These are phyloP conservation scores for Sebastes kiyomatsui DNA, from an alignment of 2,797 vertebrate species.

Conservation along the genomic window DNA sequence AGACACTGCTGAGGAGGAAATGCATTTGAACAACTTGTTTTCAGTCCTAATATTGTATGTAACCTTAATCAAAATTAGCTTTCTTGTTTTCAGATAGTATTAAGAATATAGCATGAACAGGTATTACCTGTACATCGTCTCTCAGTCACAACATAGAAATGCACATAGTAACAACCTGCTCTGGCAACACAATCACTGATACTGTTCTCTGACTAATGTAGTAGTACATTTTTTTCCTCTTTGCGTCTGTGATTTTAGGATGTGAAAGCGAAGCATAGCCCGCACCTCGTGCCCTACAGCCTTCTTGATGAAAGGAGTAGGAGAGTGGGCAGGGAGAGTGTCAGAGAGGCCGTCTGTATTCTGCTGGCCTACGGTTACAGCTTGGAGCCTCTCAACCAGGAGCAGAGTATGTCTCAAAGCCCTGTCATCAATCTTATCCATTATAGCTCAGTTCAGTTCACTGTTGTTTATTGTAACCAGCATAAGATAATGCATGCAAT, in stretches of 20 bases:
- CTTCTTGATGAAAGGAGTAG: conserved; percentile 90
- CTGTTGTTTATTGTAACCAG: not conserved
- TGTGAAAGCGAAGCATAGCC: conserved; percentile 90
- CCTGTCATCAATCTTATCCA: not conserved
- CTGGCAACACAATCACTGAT: not conserved
- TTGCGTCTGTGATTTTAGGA: conserved; percentile 80
- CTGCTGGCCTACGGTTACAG: conserved; percentile 91
- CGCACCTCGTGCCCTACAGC: conserved; percentile 90
- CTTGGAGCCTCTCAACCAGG: conserved; percentile 89
- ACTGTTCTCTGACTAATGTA: not conserved
- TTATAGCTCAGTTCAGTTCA: not conserved
- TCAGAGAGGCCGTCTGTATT: conserved; percentile 87
- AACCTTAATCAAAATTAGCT: not conserved
- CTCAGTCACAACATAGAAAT: not conserved
- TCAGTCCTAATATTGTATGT: not conserved
- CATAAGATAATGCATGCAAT: not conserved
- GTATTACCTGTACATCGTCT: not conserved
- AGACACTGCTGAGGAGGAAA: not conserved
- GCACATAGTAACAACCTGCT: not conserved
- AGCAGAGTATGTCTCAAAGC: conserved; percentile 80
- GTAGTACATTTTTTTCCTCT: not conserved
- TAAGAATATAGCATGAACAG: not conserved
- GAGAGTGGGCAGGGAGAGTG: conserved; percentile 85
- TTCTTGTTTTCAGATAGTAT: not conserved
- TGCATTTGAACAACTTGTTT: not conserved